Evolutionary conservation across 2,888 invertebrate genomes (phyloP).

Genomic region (Phaedon cochleariae): DNA sequence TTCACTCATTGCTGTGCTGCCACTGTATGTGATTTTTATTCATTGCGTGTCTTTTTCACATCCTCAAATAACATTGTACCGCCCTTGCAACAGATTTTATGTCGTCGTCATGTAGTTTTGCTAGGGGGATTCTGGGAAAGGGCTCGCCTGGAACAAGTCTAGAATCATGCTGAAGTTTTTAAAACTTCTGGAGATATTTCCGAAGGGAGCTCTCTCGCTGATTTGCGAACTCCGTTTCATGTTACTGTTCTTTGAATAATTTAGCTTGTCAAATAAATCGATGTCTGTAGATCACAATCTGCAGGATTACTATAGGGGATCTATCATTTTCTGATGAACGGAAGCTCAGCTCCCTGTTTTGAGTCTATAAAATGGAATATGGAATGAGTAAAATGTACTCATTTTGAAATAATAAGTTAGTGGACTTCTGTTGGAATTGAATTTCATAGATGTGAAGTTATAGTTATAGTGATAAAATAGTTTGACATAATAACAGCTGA

Average conservation of each 20-base stretch:
- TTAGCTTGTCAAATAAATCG: conserved; percentile 4
- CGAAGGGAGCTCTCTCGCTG: background rate
- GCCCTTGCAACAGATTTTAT: background rate
- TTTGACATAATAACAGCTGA: too few species aligned
- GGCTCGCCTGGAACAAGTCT: background rate
- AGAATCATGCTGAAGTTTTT: conserved; percentile 21
- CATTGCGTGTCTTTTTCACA: background rate
- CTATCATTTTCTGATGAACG: too few species aligned
- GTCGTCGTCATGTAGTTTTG: background rate
- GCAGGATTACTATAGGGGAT: background rate
- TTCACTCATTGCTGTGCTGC: background rate
- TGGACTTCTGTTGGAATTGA: too few species aligned
- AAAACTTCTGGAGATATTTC: conserved; percentile 7
- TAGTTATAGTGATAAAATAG: too few species aligned
- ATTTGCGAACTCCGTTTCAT: background rate
- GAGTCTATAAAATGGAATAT: too few species aligned
- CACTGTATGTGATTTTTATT: background rate
- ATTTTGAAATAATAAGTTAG: too few species aligned
- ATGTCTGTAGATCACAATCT: background rate
- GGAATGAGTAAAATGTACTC: too few species aligned
- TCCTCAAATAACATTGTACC: background rate
- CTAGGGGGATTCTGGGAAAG: background rate
- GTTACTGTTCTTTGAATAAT: background rate
- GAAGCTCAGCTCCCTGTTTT: too few species aligned
- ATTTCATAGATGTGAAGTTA: too few species aligned